A percentile compares a stretch with the other conserved stretches of the same genome.
Conservation (phyloP, 2,113 vertebrate species). For the Vulpes lagopus region DNA sequence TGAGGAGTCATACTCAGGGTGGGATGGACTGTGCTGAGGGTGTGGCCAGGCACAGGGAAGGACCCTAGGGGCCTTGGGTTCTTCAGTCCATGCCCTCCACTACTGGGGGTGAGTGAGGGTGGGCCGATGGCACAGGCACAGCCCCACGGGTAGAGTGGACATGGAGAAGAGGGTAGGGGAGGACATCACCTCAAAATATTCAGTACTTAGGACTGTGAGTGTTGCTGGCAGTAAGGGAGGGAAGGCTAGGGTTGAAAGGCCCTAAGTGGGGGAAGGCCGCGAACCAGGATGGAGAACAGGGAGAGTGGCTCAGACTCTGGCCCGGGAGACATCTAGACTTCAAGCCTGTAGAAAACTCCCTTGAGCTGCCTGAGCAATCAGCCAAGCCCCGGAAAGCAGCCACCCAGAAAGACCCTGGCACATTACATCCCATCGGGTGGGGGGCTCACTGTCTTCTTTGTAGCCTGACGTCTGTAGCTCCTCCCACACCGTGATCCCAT, state of each 20-base stretch:
- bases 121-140: not conserved
- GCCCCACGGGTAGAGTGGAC: not conserved
- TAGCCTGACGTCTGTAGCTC: not conserved
- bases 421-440: not conserved
- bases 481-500: constrained; percentile 15
- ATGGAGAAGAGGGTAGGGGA: not conserved
- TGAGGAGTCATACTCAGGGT: not conserved
- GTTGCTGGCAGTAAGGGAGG: not conserved
- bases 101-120: not conserved
- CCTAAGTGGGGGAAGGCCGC: not conserved
- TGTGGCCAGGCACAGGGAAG: not conserved
- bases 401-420: constrained; percentile 20
- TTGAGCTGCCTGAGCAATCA: not conserved
- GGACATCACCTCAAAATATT: not conserved
- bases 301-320: not conserved
- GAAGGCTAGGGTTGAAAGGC: not conserved
- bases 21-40: not conserved
- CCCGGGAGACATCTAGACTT: constrained; percentile 49
- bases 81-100: not conserved
- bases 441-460: not conserved
- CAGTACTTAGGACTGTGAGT: not conserved
- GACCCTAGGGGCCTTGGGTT: not conserved
- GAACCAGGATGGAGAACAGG: not conserved
- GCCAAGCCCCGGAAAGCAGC: not conserved
- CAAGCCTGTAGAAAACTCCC: not conserved